phyloP scores from a whole-genome alignment of 2,113 vertebrate species.

The Scalopus aquaticus region DNA sequence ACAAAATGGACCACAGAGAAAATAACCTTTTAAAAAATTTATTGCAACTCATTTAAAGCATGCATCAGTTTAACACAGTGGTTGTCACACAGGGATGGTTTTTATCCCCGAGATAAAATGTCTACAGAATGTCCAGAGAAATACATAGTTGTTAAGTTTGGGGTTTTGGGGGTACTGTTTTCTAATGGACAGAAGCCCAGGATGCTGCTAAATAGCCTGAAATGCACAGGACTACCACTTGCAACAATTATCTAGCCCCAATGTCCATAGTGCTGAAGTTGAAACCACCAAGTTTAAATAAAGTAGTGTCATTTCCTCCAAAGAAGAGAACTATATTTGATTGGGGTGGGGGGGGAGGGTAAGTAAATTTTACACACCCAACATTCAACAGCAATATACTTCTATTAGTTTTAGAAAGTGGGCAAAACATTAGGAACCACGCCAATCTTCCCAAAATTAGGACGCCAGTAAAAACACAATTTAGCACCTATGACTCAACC shows the following conservation, averaged over 20 bases:
- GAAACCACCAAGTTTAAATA: not conserved
- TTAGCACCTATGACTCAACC: not conserved
- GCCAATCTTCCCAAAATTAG: not conserved
- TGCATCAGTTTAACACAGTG: not conserved
- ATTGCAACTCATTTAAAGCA: not conserved
- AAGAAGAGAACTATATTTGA: not conserved
- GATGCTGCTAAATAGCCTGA: not conserved
- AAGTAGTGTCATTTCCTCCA: not conserved
- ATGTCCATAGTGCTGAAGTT: fast-evolving
- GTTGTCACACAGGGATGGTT: not conserved
- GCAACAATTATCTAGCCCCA: not conserved
- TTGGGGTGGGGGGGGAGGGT: no score
- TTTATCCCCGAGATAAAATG: not conserved
- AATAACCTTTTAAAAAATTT: not conserved
- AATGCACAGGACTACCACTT: not conserved
- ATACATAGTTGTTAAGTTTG: not conserved
- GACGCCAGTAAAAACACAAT: not conserved
- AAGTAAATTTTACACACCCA: not conserved
- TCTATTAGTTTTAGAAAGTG: not conserved
- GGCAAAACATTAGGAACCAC: not conserved
- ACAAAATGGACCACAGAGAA: not conserved
- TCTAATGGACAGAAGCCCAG: not conserved
- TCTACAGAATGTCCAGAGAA: not conserved
- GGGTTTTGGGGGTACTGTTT: no score
- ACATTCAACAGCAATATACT: not conserved